A percentile compares a stretch with the other conserved stretches of the same genome.
Evolutionary conservation across 2,113 vertebrate genomes (phyloP).

Genomic region (Nerophis ophidion): DNA sequence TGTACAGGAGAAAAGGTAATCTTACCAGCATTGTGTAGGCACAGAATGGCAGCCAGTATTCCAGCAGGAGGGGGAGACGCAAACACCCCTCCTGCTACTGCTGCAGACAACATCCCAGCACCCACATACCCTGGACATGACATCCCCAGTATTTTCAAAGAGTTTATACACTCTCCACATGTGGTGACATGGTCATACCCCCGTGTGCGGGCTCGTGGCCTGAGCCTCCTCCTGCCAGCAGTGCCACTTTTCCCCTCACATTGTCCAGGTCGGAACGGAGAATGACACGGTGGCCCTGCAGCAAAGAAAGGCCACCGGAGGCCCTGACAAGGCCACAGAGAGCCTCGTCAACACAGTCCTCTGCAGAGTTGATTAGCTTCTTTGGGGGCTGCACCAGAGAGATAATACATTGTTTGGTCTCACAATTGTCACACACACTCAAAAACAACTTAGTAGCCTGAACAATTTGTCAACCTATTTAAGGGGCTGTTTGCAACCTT

Average conservation of each 20-base stretch:
- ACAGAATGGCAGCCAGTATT: constrained; percentile 83
- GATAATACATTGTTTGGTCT: background rate
- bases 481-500: too few relatives aligned
- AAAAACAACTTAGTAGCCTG: too few relatives aligned
- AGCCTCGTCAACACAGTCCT: constrained; percentile 81
- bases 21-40: constrained; percentile 70
- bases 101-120: constrained; percentile 87
- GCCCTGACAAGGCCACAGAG: constrained; percentile 77
- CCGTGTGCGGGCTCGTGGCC: constrained; percentile 93
- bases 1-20: background rate
- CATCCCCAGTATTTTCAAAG: background rate
- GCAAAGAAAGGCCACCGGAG: constrained; percentile 66
- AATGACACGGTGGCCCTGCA: constrained; percentile 82
- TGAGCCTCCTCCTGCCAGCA: constrained; percentile 88
- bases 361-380: constrained; percentile 79
- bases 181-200: constrained; percentile 70
- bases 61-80: constrained; percentile 87
- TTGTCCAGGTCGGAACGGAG: constrained; percentile 75
- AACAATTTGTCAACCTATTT: too few relatives aligned
- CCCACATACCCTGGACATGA: constrained; percentile 82
- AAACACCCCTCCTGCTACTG: constrained; percentile 85
- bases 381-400: constrained; percentile 55
- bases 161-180: background rate
- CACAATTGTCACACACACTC: too few relatives aligned
- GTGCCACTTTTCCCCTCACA: constrained; percentile 79